Evolutionary conservation across 2,113 vertebrate species (phyloP).

Genomic region (Chamaea fasciata): DNA sequence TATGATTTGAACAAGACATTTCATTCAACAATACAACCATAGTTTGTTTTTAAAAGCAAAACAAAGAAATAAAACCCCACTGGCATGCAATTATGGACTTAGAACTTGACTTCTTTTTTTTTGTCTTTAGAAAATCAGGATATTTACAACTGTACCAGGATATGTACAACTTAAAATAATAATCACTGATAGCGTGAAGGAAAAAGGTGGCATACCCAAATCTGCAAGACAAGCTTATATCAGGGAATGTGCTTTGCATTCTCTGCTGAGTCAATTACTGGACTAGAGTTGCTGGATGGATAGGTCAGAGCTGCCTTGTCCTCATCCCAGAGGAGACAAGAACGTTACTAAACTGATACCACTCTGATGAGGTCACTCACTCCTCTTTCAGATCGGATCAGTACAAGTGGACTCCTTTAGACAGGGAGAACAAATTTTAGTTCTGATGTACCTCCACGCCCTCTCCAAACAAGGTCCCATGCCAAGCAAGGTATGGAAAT

Average conservation of each 20-base stretch:
- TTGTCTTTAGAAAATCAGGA: not conserved
- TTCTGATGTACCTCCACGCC: not conserved
- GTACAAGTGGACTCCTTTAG: not conserved
- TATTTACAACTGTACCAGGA: not conserved
- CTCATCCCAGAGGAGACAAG: not conserved
- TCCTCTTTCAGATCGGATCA: not conserved
- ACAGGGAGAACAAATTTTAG: not conserved
- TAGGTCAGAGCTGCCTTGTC: not conserved
- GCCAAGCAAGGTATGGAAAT: not conserved
- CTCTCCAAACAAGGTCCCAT: not conserved
- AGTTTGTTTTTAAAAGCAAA: not conserved
- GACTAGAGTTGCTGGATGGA: not conserved
- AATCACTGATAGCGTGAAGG: not conserved
- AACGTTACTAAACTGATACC: not conserved
- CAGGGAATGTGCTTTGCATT: not conserved
- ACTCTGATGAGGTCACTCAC: not conserved
- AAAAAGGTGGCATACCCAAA: not conserved
- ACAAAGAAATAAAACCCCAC: too few relatives aligned
- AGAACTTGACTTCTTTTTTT: not conserved
- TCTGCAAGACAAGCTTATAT: not conserved
- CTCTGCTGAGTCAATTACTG: not conserved
- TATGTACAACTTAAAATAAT: not conserved
- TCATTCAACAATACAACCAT: not conserved
- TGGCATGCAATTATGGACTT: not conserved
- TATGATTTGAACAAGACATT: not conserved